Evolutionary conservation across 2,797 vertebrate species (phyloP).

Genomic region (Acipenser ruthenus): DNA sequence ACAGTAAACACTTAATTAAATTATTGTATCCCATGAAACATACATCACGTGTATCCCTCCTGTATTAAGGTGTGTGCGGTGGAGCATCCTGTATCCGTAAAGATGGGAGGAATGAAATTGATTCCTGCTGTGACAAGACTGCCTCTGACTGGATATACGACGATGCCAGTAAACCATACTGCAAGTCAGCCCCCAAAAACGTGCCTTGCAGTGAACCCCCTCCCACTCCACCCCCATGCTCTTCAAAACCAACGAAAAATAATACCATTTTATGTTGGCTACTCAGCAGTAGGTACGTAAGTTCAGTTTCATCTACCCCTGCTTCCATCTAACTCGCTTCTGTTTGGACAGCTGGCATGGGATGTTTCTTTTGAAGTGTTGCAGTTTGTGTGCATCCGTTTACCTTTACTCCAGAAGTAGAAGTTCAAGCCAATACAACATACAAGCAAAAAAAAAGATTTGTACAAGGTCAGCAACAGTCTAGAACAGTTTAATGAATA

Average conservation of each 20-base stretch:
- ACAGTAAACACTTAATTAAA: not conserved
- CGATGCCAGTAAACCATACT: slow-evolving; percentile 44
- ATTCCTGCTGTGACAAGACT: slow-evolving; percentile 50
- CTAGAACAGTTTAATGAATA: too few relatives aligned
- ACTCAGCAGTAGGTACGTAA: slow-evolving; percentile 36
- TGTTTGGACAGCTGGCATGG: slow-evolving; percentile 43
- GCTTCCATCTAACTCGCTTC: slow-evolving; percentile 18
- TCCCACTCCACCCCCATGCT: fast-evolving
- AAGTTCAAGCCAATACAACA: too few relatives aligned
- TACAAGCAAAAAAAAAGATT: too few relatives aligned
- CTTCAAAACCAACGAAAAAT: fast-evolving
- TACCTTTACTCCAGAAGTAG: too few relatives aligned
- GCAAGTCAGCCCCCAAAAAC: slow-evolving; percentile 26
- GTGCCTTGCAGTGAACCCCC: slow-evolving; percentile 22
- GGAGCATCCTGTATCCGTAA: slow-evolving; percentile 46
- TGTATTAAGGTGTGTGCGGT: slow-evolving; percentile 49
- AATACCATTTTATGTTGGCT: slow-evolving; percentile 41
- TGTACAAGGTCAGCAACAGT: too few relatives aligned
- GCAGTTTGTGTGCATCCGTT: not conserved
- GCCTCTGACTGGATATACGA: slow-evolving; percentile 48
- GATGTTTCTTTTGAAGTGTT: slow-evolving; percentile 31
- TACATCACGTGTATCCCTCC: not conserved
- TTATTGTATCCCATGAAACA: not conserved
- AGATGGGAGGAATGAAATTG: slow-evolving; percentile 39
- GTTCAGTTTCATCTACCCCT: not conserved